These are phyloP conservation scores for Tricholaema leucomelas DNA, from an alignment of 2,113 vertebrate genomes.

Conservation along the genomic window DNA sequence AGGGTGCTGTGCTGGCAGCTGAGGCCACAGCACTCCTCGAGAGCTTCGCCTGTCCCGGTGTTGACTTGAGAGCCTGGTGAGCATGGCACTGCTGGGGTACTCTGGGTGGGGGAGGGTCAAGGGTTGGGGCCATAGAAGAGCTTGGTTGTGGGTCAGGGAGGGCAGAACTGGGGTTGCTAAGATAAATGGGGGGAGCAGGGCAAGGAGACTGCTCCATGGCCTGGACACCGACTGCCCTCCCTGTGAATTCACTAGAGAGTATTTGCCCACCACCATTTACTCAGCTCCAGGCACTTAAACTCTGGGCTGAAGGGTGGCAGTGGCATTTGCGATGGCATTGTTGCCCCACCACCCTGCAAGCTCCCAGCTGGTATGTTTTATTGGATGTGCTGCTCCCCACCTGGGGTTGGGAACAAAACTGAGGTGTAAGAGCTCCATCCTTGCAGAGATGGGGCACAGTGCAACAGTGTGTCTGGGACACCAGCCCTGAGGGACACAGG, in stretches of 20 bases:
- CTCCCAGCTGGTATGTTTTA: neutral
- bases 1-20: neutral
- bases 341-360: neutral
- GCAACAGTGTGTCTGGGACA: neutral
- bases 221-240: neutral
- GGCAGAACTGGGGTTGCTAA: neutral
- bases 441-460: fast-evolving
- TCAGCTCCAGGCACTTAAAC: neutral
- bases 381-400: neutral
- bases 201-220: neutral
- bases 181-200: fast-evolving
- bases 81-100: fast-evolving
- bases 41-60: neutral
- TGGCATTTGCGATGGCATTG: neutral
- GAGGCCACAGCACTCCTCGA: neutral
- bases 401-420: neutral
- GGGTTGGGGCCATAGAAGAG: neutral
- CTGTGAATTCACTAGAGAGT: neutral
- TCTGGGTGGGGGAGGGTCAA: fast-evolving
- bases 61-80: neutral
- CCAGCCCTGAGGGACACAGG: neutral
- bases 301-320: neutral
- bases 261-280: neutral
- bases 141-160: neutral
- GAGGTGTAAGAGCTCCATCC: fast-evolving